Evolutionary conservation across 2,797 vertebrate species (phyloP), one percentile per base, ranked within the genome.

Genomic region (Taeniopygia guttata): DNA sequence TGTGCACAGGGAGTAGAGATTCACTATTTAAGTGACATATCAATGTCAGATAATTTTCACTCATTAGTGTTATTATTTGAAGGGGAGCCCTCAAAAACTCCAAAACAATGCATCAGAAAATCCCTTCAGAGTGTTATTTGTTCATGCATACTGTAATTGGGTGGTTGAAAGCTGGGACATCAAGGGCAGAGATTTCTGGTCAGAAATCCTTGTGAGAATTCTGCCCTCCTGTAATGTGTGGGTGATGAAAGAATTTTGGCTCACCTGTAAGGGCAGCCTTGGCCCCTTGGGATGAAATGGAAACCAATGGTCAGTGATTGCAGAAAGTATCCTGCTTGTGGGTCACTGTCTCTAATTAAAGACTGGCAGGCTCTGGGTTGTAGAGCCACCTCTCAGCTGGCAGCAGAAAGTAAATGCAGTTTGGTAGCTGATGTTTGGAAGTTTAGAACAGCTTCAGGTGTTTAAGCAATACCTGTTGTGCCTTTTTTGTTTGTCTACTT

Each of bases 291-390:
- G 84, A 58, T 91, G 48, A 66, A 69, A 79, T 56, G 52, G 80
- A 70, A 95, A 72, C 87, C 92, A 75, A 54, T 89, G 89, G 91
- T 56, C 94, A 67, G 3, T 85, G 90, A 89, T 13, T 89, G 84
- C 59, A 92, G 89, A 93, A 93, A 89, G 67, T 29, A 48, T n/a
- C 46, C 38, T 70, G 69, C 69, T 45, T 95, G 60, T 58, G 93
- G 87, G 90, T 95, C 91, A 51, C 12, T 79, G 87, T 25, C 82
- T 90, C 87, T 90, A 77, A 94, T 90, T 85, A 74, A 84, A 79
- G 87, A 63, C 46, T 93, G 93, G 78, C 93, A 90, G 56, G 46
- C 62, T 93, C 84, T 62, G 81, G 58, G 9, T 52, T 77, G 32
- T 32, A 45, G 46, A 78, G 59, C 69, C 85, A 87, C 49, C 59